Evolutionary conservation across 2,113 vertebrate species (phyloP), one percentile per base, ranked within the genome.

Genomic region (Eolophus roseicapilla): DNA sequence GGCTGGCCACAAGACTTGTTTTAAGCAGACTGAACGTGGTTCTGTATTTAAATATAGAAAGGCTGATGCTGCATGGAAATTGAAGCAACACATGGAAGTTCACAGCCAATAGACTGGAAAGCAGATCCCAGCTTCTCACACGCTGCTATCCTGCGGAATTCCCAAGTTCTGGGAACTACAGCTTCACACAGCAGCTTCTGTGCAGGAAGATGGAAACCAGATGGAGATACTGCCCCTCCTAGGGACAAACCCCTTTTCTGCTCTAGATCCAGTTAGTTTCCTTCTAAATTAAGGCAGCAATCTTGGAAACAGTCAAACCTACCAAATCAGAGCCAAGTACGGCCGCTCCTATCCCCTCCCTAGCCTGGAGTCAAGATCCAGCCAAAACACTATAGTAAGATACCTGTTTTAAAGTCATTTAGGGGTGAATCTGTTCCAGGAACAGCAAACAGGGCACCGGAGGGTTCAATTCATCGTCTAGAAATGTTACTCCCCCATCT

Each of bases 1-100:
- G 43, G 17, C 28, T 60, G 46, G 17, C 35, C 39, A 33, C 19
- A 35, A 16, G 16, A 35, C 31, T 77, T 87, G 9, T 47, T 37
- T 57, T 68, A 25, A 60, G 39, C 12, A 75, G 35, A 39, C 0
- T 31, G 4, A 76, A 63, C 1, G 3, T 15, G 1, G 0, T 11
- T 41, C 46, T 49, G 52, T 47, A 2, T 64, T 50, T 18, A 11
- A 59, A 7, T 35, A 67, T 0, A 85, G 44, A 67, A 68, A 86
- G 18, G 10, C 14, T 53, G 27, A 43, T 47, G 37, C n/a, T 55
- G 15, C 9, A 2, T 33, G 29, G 43, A 69, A 80, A 37, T 10
- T 69, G 68, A 24, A 21, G 37, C 63, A 92, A 69, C 17, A 73
- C 17, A 24, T 5, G 19, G 39, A 52, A 69, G 39, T 41, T 81